Percentiles rank a stretch among this genome's conserved stretches.
Evolutionary conservation across 2,797 vertebrate genomes (phyloP).

Genomic region (Eulemur coronatus): DNA sequence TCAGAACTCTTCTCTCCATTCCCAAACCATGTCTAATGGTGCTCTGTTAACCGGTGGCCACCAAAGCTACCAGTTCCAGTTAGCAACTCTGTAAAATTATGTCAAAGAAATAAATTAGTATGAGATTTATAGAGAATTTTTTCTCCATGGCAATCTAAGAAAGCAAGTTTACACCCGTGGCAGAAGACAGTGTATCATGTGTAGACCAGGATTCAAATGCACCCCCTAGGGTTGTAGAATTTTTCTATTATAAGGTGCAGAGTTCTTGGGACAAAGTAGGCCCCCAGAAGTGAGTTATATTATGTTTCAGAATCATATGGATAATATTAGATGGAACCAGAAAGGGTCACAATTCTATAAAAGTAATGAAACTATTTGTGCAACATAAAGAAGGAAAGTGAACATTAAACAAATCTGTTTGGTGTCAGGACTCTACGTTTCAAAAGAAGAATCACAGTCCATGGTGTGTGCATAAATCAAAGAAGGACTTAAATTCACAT

Average conservation of each 20-base stretch:
- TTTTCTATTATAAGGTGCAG: background rate
- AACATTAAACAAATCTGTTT: background rate
- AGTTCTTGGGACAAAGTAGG: background rate
- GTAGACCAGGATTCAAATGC: background rate
- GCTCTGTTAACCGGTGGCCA: background rate
- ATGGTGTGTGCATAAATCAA: background rate
- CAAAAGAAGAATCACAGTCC: background rate
- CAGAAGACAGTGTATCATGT: background rate
- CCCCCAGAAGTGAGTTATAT: background rate
- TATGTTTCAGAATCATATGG: background rate
- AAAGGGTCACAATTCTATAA: background rate
- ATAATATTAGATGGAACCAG: background rate
- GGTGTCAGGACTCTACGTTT: background rate
- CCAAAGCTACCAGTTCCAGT: background rate
- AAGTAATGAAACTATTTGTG: slow-evolving; percentile 36
- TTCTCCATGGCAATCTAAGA: background rate
- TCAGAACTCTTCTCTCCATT: background rate
- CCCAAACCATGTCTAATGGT: no score
- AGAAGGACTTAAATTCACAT: background rate
- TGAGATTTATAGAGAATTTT: background rate
- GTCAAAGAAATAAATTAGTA: background rate
- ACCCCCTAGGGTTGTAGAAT: background rate
- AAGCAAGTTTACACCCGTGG: background rate
- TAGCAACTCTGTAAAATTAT: background rate
- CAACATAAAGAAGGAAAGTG: background rate